A percentile compares a stretch with the other conserved stretches of the same genome.
phyloP scores from a whole-genome alignment of 1,140 invertebrate species.

The Brachionus paranguensis region DNA sequence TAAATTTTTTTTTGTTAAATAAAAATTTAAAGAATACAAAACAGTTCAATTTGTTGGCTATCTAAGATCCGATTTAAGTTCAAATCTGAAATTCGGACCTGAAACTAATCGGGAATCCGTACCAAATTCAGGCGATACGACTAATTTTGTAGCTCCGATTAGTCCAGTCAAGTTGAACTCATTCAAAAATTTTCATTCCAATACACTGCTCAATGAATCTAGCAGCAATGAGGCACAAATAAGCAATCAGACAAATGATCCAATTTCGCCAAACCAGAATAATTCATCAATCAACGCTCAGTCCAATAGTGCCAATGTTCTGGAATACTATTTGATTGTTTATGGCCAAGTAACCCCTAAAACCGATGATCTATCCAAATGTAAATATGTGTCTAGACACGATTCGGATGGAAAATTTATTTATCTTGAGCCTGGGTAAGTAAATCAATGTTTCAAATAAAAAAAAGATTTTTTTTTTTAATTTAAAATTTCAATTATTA shows the following conservation, averaged over 20 bases:
- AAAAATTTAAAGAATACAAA: background rate
- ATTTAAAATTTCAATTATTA: background rate
- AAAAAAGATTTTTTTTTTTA: background rate
- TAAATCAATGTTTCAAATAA: background rate
- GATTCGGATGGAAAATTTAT: slow-evolving; percentile 31
- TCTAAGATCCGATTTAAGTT: slow-evolving; percentile 29
- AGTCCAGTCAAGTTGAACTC: background rate
- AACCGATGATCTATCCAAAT: background rate
- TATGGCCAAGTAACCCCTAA: slow-evolving; percentile 7
- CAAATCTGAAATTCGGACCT: slow-evolving; percentile 20
- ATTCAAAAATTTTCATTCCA: slow-evolving; percentile 33
- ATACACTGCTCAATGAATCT: background rate
- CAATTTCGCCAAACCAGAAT: background rate
- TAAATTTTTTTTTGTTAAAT: background rate
- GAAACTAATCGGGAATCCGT: background rate
- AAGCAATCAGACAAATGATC: background rate
- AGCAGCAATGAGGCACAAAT: background rate
- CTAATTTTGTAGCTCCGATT: background rate
- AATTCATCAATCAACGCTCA: background rate
- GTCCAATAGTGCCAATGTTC: background rate
- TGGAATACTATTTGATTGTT: slow-evolving; percentile 34
- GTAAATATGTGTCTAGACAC: background rate
- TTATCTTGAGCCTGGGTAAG: slow-evolving; percentile 16
- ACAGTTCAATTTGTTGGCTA: slow-evolving; percentile 30
- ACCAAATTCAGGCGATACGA: background rate